Base-by-base conservation (phyloP, 2,888 invertebrate species). In the Horisme vitalbata region DNA sequence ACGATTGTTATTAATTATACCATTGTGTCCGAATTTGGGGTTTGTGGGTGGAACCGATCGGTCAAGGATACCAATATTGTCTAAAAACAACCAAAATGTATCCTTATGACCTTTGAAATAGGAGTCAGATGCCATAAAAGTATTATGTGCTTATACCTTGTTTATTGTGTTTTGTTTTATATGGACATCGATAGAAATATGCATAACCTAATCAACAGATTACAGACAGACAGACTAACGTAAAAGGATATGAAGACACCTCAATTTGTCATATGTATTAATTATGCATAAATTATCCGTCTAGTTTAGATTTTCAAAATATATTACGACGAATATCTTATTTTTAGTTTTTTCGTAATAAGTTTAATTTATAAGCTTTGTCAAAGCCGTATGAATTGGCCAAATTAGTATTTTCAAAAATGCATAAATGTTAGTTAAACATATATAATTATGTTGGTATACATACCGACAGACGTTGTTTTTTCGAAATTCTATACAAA, bases 21-120 rank as follows among this genome's bases (percentile, higher is more conserved):
- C 61, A 75, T 77, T 80, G 79, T 79, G 47, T 69, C 72, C 67
- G 52, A 52, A 64, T 82, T 71, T 65, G 76, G 76, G 46, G 41
- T 44, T 55, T 52, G 85, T 85, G 71, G 85, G 84, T 52, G 68
- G 63, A 63, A 70, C 63, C 51, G 63, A 73, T 77, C 74, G 75
- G 78, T 76, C 79, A 78, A 83, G 79, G 75, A 63, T 63, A 69
- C 54, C 24, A 24, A 63, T 63, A 67, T 69, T 58, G 62, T 52
- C 58, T 63, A 57, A 55, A 57, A 56, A 55, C 46, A 55, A 55
- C 57, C 60, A 59, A 69, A 63, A 66, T 59, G 20, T 38, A 51
- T 55, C 48, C 50, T 54, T 44, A 51, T 60, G 63, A 71, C 65
- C 68, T 71, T 69, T 66, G 49, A 41, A 55, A 62, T 61, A 55